Percentiles rank a stretch among this genome's conserved stretches.
These are phyloP conservation scores for Ambastaia sidthimunki DNA, from an alignment of 2,797 vertebrate genomes.

Conservation along the genomic window DNA sequence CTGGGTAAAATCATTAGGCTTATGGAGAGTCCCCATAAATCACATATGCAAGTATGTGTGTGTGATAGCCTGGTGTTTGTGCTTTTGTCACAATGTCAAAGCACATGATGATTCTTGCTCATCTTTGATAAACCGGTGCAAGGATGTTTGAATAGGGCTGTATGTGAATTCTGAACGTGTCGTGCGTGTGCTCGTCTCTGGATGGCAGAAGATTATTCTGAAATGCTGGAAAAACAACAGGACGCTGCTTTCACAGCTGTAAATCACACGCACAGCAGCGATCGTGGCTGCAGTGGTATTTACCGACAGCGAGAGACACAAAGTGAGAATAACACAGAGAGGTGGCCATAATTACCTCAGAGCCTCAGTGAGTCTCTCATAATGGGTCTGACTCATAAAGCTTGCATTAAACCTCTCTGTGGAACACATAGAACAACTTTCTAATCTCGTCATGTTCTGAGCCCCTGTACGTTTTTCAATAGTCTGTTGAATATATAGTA, in stretches of 20 bases:
- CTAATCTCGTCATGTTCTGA: neutral
- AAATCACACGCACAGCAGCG: slow-evolving; percentile 33
- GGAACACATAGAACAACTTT: neutral
- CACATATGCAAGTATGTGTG: too few species aligned
- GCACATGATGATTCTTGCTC: neutral
- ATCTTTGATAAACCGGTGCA: neutral
- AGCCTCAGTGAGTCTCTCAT: slow-evolving; percentile 13
- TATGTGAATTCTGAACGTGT: neutral
- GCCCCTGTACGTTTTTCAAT: neutral
- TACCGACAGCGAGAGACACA: slow-evolving; percentile 11
- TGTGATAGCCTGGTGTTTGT: too few species aligned
- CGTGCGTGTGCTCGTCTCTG: neutral
- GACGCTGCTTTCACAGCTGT: slow-evolving; percentile 8
- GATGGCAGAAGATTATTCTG: neutral
- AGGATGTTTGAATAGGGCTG: neutral
- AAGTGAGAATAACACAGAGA: slow-evolving; percentile 11
- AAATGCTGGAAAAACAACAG: slow-evolving; percentile 2
- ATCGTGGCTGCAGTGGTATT: slow-evolving; percentile 6
- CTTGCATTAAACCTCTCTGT: slow-evolving; percentile 16
- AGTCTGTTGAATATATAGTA: neutral
- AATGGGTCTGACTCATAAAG: neutral
- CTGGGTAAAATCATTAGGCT: too few species aligned
- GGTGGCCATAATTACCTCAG: slow-evolving; percentile 26
- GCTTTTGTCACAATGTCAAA: too few species aligned
- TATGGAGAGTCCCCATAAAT: too few species aligned